These are phyloP conservation scores for Holothuria glaberrima DNA, from an alignment of 35 echinoderm and acorn worm species.

Conservation along the genomic window DNA sequence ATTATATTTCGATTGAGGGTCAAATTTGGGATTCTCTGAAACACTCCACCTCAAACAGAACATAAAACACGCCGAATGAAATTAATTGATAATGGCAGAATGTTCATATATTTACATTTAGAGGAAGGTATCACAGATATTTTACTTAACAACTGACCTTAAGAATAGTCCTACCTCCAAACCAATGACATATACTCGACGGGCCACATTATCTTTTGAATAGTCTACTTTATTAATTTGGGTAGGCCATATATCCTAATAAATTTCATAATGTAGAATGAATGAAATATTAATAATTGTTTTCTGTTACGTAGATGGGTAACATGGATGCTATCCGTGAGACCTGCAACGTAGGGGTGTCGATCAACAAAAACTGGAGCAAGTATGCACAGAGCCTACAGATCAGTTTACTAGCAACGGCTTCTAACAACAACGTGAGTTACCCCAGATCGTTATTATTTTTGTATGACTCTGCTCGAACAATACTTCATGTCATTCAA, in stretches of 20 bases:
- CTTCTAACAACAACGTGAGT: conserved; percentile 34
- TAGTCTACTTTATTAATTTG: conserved; percentile 24
- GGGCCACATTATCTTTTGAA: conserved; percentile 21
- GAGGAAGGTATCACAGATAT: conserved; percentile 7
- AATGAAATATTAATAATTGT: conserved; percentile 34
- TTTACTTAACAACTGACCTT: conserved; percentile 6
- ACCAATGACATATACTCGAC: conserved; percentile 19
- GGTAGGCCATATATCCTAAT: background rate
- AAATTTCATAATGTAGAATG: background rate
- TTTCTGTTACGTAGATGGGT: conserved; percentile 18
- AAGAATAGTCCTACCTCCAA: conserved; percentile 23
- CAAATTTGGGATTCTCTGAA: background rate
- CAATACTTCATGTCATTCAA: conserved; percentile 4
- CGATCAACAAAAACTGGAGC: conserved; percentile 42
- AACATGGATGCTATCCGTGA: conserved; percentile 29
- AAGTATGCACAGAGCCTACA: conserved; percentile 22
- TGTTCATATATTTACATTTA: conserved; percentile 6
- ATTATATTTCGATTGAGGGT: conserved; percentile 19
- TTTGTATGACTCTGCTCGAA: conserved; percentile 14
- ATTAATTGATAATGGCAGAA: conserved; percentile 17
- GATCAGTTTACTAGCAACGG: conserved; percentile 12
- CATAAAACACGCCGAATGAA: conserved; percentile 17
- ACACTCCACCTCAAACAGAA: background rate
- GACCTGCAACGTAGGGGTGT: conserved; percentile 3
- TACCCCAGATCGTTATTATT: background rate